Conservation (phyloP, 1,140 invertebrate genomes). For the Listronotus bonariensis region DNA sequence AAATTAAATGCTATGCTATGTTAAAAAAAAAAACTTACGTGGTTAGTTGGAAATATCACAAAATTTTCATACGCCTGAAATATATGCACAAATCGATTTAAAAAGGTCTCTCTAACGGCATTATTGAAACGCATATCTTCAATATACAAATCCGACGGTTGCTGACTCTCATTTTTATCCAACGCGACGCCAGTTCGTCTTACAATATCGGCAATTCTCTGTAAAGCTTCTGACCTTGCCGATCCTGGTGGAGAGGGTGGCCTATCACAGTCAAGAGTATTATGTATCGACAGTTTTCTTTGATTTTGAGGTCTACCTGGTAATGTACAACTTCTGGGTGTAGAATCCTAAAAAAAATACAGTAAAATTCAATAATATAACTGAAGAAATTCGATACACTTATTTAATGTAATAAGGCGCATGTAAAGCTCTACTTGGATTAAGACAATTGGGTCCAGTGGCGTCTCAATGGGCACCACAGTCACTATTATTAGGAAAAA, state of each 20-base stretch:
- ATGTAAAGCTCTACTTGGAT: too few relatives aligned
- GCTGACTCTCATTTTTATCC: slow-evolving; percentile 50
- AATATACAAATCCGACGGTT: slow-evolving; percentile 73
- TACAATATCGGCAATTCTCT: slow-evolving; percentile 78
- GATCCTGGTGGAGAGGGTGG: slow-evolving; percentile 63
- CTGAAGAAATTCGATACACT: too few relatives aligned
- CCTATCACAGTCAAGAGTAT: slow-evolving; percentile 71
- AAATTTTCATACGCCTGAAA: slow-evolving; percentile 96
- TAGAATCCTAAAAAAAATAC: slow-evolving; percentile 57
- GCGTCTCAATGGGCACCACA: too few relatives aligned
- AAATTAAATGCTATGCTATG: too few relatives aligned
- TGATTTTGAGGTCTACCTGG: slow-evolving; percentile 60
- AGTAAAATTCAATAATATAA: too few relatives aligned
- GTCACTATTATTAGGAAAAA: too few relatives aligned
- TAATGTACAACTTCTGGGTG: slow-evolving; percentile 62
- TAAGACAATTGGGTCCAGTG: too few relatives aligned
- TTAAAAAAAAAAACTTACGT: slow-evolving; percentile 60
- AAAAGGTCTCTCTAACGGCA: slow-evolving; percentile 90
- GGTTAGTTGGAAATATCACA: slow-evolving; percentile 85
- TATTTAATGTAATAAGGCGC: too few relatives aligned
- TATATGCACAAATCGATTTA: slow-evolving; percentile 95
- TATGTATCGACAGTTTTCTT: slow-evolving; percentile 74
- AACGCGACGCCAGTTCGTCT: slow-evolving; percentile 69
- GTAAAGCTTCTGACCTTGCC: slow-evolving; percentile 70
- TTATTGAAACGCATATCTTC: slow-evolving; percentile 91